A percentile compares a stretch with the other conserved stretches of the same genome.
These are phyloP conservation scores for Pogonophryne albipinna DNA, from an alignment of 2,797 vertebrate genomes.

Conservation along the genomic window DNA sequence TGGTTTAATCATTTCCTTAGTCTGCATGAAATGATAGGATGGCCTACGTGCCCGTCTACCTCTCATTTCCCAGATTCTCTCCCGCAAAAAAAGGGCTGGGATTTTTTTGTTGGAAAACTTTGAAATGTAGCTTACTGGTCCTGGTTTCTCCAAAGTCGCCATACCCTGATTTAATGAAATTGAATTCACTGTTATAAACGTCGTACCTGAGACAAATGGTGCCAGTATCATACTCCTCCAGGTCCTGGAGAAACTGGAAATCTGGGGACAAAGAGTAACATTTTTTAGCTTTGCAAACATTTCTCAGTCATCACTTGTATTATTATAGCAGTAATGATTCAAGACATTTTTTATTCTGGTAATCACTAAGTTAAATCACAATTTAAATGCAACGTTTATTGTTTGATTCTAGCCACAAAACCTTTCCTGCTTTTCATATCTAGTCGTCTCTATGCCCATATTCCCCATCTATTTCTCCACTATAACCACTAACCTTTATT, in stretches of 20 bases:
- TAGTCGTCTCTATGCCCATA: background rate
- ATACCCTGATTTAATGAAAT: background rate
- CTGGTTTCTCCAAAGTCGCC: no score
- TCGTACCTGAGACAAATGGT: slow-evolving; percentile 91
- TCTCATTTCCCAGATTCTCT: no score
- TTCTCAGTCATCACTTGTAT: background rate
- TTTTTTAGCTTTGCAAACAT: background rate
- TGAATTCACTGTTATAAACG: background rate
- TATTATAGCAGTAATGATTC: background rate
- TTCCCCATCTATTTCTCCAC: background rate
- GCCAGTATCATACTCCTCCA: slow-evolving; percentile 92
- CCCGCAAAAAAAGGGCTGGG: no score
- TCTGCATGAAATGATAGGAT: no score
- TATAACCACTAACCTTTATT: no score
- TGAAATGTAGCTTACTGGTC: no score
- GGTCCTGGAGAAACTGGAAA: slow-evolving; percentile 81
- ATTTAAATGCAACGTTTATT: no score
- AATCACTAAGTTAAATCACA: background rate
- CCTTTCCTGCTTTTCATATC: background rate
- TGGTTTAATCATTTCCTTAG: no score
- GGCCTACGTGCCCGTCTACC: no score
- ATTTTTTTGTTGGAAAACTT: no score
- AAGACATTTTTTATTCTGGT: background rate
- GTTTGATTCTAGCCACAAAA: background rate
- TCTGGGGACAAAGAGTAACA: slow-evolving; percentile 60